Evolutionary conservation across 1,140 invertebrate species (phyloP), one percentile per base, ranked within the genome.

Genomic region (Druon quercuslanigerum): DNA sequence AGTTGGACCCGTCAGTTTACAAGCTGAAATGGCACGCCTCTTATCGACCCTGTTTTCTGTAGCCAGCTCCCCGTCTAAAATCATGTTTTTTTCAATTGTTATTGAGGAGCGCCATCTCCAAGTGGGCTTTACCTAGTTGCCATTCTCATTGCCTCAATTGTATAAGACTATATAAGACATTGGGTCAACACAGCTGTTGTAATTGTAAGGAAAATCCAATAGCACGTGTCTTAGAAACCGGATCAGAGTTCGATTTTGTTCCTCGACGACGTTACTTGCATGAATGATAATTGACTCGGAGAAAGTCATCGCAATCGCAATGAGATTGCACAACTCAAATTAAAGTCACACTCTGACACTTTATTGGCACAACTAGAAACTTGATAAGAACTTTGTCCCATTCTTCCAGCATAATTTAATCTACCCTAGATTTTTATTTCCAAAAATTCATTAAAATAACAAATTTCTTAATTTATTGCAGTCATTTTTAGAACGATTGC

Each of bases 201-300:
- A 66, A 66, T 66, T 66, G 60, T 33, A 14, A 40, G 60, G 25
- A 40, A 66, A 66, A 66, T 66, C 60, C 33, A 40, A 66, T 66
- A 66, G 60, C 60, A 66, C 60, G 60, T 66, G 60, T 66, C 57
- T 14, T 66, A 66, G 60, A 66, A 66, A 66, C 60, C 60, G 60
- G 60, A 66, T 66, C 60, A 66, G 25, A 66, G 60, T 46, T 66
- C 16, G 60, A 66, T 66, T 66, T 66, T 66, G 60, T 66, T 66
- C 60, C 60, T 66, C 33, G 14, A 6, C 60, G 33, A 46, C 60
- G 25, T 25, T 66, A 66, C 60, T 66, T n/a, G 60, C 25, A 66
- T 66, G 57, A 66, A 66, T 66, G 57, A 66, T 66, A 66, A 66
- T 66, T 40, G 13, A 5, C 6, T 40, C 25, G 60, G 60, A 66